Percentiles rank a stretch among this genome's conserved stretches.
phyloP scores from a whole-genome alignment of 2,888 invertebrate genomes.

The Dicranocentrus wangi region DNA sequence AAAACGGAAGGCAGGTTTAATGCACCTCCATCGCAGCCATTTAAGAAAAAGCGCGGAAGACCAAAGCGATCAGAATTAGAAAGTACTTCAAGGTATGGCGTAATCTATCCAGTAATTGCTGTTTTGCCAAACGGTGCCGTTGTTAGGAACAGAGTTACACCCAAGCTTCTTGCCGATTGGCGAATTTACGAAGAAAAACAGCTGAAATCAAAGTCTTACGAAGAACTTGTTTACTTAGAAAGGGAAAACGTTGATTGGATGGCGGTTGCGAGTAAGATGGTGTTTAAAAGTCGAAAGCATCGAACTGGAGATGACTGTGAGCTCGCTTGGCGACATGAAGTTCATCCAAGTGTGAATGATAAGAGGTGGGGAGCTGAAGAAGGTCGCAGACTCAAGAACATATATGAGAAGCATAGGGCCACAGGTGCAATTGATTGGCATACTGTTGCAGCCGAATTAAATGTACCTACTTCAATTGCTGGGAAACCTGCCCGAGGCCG shows the following conservation, averaged over 20 bases:
- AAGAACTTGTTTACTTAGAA: conserved; percentile 49
- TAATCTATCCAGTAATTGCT: conserved; percentile 42
- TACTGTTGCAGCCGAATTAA: conserved; percentile 50
- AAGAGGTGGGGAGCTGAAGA: conserved; percentile 63
- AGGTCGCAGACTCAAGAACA: conserved; percentile 54
- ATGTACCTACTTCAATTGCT: background rate
- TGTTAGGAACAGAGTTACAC: conserved; percentile 33
- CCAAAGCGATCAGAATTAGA: conserved; percentile 61
- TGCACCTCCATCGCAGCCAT: background rate
- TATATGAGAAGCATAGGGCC: too few relatives aligned
- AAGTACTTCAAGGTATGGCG: conserved; percentile 36
- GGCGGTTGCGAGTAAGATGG: conserved; percentile 59
- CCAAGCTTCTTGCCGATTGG: conserved; percentile 50
- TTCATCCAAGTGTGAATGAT: conserved; percentile 54
- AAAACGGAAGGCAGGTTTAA: conserved; percentile 19
- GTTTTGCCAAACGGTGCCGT: conserved; percentile 24
- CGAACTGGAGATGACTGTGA: conserved; percentile 66
- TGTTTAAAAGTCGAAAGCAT: conserved; percentile 63
- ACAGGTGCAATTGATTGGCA: conserved; percentile 47
- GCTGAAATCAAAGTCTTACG: conserved; percentile 48
- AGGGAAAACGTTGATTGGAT: conserved; percentile 62
- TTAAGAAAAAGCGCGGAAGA: conserved; percentile 48
- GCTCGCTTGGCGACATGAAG: conserved; percentile 65
- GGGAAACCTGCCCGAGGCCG: conserved; percentile 29
- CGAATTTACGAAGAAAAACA: conserved; percentile 43